Base-by-base conservation (phyloP, 2,797 vertebrate genomes). In the Urophycis tenuis region DNA sequence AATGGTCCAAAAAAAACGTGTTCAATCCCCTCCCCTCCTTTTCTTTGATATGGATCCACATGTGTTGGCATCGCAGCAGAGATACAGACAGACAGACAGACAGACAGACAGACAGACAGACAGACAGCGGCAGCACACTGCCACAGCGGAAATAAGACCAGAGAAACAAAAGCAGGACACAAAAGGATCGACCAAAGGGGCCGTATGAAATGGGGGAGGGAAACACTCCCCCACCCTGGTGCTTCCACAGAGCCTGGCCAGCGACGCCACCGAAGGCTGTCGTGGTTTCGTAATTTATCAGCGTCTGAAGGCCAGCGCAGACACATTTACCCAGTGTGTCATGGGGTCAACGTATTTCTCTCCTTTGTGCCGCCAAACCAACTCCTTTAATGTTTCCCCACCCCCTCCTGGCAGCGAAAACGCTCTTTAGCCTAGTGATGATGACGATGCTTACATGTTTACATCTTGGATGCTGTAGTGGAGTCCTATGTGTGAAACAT, bases 261-360 rank as follows among this genome's bases (percentile, higher is more conserved):
- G 80, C 75, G 77, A 77, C 10, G 22, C 41, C 81, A 85, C 82
- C 83, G 31, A 79, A 83, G 84, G 82, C 35, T 25, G 79, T 81
- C 81, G 81, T 45, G 77, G 73, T 10, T 14, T 81, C 80, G 90
- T 85, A 74, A 87, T 90, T 86, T 72, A 82, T 88, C 88, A 87
- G 82, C 64, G 64, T 41, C n/a, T 74, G 86, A 88, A 88, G 86
- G 86, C 88, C 84, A 80, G 83, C 33, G 75, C 86, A 80, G 88
- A 90, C 87, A 89, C 86, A 78, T 91, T 91, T 89, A 89, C 89
- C 88, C 83, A 87, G 75, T 45, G 84, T 86, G 83, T 87, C 86
- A 81, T 39, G 49, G 76, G 79, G 83, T 29, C 79, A 81, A 84
- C 82, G 88, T 84, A 85, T 87, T 85, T 79, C 86, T 80, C 75